phyloP scores from a whole-genome alignment of 2,113 vertebrate species.

The Crotalus horridus region DNA sequence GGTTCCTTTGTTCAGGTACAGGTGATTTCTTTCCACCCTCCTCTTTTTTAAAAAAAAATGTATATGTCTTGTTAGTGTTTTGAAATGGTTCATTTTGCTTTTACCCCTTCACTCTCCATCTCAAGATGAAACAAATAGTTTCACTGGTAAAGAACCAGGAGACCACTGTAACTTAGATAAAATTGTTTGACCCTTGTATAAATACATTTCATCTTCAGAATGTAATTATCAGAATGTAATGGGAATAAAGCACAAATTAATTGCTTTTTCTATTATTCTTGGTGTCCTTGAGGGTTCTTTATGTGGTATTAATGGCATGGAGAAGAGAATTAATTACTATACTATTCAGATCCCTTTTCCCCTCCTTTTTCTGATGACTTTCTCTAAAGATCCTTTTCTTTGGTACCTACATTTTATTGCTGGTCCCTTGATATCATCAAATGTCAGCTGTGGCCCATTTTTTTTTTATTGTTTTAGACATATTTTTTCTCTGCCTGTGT shows the following conservation, averaged over 20 bases:
- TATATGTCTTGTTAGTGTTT: constrained; percentile 32
- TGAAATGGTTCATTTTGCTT: background rate
- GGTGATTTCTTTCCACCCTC: background rate
- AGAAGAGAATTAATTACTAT: constrained; percentile 25
- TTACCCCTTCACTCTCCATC: background rate
- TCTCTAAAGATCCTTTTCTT: background rate
- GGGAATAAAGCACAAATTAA: constrained; percentile 60
- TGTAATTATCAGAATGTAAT: constrained; percentile 58
- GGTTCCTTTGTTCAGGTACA: constrained; percentile 30
- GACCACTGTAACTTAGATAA: constrained; percentile 38
- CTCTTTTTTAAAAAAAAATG: background rate
- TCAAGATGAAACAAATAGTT: constrained; percentile 35
- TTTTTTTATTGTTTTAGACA: background rate
- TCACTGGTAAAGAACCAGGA: constrained; percentile 31
- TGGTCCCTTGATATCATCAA: background rate
- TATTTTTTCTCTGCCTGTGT: background rate
- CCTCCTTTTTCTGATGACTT: background rate
- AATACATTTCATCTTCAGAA: constrained; percentile 52
- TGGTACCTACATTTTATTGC: background rate
- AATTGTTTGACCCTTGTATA: constrained; percentile 34
- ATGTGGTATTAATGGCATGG: constrained; percentile 48
- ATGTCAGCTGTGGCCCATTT: background rate
- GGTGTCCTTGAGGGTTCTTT: constrained; percentile 43
- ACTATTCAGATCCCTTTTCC: background rate
- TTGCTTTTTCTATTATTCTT: constrained; percentile 42